Evolutionary conservation across 64 coral and sea anemone species (phyloP).

Genomic region (Orbicella faveolata): DNA sequence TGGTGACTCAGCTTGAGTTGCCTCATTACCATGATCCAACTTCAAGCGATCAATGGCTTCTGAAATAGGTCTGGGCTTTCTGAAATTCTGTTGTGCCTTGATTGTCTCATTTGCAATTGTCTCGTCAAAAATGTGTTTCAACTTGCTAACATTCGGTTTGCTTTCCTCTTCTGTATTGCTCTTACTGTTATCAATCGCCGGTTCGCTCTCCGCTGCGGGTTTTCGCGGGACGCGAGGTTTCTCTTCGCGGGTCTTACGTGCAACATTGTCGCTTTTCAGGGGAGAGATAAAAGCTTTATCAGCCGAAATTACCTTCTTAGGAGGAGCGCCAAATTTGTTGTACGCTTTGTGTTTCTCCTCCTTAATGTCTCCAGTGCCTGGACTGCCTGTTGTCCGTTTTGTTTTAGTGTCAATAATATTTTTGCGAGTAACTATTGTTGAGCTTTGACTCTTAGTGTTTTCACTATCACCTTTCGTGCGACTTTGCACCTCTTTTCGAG

Average conservation of each 20-base stretch:
- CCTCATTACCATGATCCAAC: constrained; percentile 44
- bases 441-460: constrained; percentile 17
- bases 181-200: constrained; percentile 11
- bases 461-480: constrained; percentile 41
- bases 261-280: constrained; percentile 27
- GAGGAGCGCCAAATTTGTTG: constrained; percentile 56
- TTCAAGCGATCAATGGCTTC: constrained; percentile 22
- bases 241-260: constrained; percentile 19
- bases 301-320: constrained; percentile 50
- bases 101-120: constrained; percentile 70
- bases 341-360: constrained; percentile 16
- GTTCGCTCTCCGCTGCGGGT: neutral
- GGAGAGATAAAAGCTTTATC: constrained; percentile 1
- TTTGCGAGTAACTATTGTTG: constrained; percentile 14
- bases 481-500: constrained; percentile 33
- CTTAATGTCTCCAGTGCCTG: constrained; percentile 38
- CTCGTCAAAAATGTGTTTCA: constrained; percentile 93
- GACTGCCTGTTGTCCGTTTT: constrained; percentile 41
- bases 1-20: constrained; percentile 18
- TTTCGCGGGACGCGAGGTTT: constrained; percentile 15
- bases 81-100: constrained; percentile 56
- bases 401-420: constrained; percentile 75
- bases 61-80: constrained; percentile 13
- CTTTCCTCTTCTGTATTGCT: neutral
- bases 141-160: constrained; percentile 72